Evolutionary conservation across 2,113 vertebrate species (phyloP).

Genomic region (Calyptomena viridis): DNA sequence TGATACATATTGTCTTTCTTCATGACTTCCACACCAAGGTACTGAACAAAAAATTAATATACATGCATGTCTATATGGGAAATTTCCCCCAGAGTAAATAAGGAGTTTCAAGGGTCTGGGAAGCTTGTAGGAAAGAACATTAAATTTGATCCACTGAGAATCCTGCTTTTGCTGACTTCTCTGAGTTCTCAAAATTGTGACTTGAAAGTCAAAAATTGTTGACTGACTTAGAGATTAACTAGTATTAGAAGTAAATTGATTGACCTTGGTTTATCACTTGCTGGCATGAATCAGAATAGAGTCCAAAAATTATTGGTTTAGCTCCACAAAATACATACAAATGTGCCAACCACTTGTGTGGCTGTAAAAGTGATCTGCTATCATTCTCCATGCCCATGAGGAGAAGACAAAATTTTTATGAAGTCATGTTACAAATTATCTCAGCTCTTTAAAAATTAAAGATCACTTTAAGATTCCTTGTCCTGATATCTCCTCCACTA

Average conservation of each 20-base stretch:
- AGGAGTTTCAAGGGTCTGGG: background rate
- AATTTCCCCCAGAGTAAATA: background rate
- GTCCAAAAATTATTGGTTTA: background rate
- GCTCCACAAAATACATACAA: background rate
- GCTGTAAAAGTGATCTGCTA: background rate
- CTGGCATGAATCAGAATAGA: background rate
- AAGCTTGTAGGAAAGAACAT: background rate
- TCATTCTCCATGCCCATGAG: background rate
- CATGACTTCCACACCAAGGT: background rate
- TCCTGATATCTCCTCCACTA: background rate
- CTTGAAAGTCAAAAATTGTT: background rate
- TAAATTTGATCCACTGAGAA: background rate
- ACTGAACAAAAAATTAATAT: background rate
- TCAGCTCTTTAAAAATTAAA: background rate
- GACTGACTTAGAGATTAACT: background rate
- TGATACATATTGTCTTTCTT: accelerated
- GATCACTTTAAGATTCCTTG: background rate
- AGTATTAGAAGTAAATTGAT: background rate
- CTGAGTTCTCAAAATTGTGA: background rate
- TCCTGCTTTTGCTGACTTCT: background rate
- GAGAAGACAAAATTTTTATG: background rate
- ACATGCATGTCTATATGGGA: background rate
- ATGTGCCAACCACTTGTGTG: background rate
- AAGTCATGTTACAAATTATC: background rate
- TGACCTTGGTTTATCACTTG: background rate